Base-by-base conservation (phyloP, 2,797 vertebrate species). In the Ceyx erithaca region DNA sequence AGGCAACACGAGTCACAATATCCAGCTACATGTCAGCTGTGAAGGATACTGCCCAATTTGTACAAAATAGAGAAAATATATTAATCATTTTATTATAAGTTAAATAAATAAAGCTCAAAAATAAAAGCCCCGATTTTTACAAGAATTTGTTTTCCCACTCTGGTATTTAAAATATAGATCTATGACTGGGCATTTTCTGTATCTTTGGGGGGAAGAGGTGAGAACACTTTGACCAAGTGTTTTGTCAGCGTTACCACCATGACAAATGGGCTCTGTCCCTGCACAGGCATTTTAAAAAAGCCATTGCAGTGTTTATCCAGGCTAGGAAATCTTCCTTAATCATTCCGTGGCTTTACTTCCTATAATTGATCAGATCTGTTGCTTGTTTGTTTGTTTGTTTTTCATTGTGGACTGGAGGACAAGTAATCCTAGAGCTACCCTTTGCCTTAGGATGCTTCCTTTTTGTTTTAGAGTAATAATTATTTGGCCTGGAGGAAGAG, bases 61-160 rank as follows among this genome's bases (percentile, higher is more conserved):
- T 94, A 95, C 48, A 81, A 85, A 89, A 91, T 61, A 93, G 68
- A 94, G 85, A 95, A 86, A 93, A 95, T 97, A 97, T 97, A 97
- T 97, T 97, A 98, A 96, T 91, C 79, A 96, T 96, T 95, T 96
- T 95, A 69, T 59, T 87, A 96, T 97, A 97, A 97, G 91, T 97
- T 97, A 97, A 97, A 98, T 98, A 98, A 98, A 98, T 98, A 97
- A 96, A 84, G 93, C 87, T 93, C 76, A 96, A 96, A 96, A 97
- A 96, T 95, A 97, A 97, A 97, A 86, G 80, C 89, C 89, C 41
- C 46, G 84, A 70, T 92, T 93, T 48, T 92, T 87, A 91, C 76
- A 69, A 91, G 52, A 95, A 85, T 87, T 96, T 96, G 45, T 90
- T 89, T 96, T 84, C 69, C 77, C 63, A 90, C 63, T 71, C 71